A percentile compares a stretch with the other conserved stretches of the same genome.
Conservation (phyloP, 2,113 vertebrate species). For the Tamias sibiricus region DNA sequence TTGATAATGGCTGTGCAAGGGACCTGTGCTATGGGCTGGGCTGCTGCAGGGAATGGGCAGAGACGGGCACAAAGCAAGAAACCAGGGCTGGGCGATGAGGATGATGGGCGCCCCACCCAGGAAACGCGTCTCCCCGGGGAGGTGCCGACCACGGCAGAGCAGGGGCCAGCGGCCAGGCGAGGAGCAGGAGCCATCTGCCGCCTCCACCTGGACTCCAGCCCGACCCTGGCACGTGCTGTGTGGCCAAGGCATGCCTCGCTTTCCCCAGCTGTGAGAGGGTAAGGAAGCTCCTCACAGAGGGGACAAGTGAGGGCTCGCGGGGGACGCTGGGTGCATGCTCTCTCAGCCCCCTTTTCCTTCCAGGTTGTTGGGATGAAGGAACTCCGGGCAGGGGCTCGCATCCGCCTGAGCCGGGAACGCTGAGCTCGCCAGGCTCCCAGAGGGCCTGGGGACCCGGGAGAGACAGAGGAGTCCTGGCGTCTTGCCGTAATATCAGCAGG, state of each 20-base stretch:
- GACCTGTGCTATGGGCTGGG: neutral
- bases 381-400: neutral
- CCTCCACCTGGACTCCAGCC: neutral
- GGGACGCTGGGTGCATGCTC: neutral
- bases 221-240: neutral
- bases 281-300: neutral
- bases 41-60: neutral
- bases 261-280: neutral
- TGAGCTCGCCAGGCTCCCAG: too few relatives aligned
- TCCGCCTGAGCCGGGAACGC: neutral
- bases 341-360: neutral
- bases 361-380: neutral
- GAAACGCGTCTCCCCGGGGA: neutral
- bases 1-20: neutral
- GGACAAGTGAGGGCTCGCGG: rapidly evolving
- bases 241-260: neutral
- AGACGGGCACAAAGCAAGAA: neutral
- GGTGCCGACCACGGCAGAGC: neutral
- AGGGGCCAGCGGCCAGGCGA: neutral
- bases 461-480: neutral
- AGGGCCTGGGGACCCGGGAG: neutral
- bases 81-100: neutral
- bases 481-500: neutral
- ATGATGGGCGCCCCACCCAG: neutral
- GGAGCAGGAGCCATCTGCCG: neutral